Conservation (phyloP, 2,888 invertebrate species). For the Leucoma salicis region DNA sequence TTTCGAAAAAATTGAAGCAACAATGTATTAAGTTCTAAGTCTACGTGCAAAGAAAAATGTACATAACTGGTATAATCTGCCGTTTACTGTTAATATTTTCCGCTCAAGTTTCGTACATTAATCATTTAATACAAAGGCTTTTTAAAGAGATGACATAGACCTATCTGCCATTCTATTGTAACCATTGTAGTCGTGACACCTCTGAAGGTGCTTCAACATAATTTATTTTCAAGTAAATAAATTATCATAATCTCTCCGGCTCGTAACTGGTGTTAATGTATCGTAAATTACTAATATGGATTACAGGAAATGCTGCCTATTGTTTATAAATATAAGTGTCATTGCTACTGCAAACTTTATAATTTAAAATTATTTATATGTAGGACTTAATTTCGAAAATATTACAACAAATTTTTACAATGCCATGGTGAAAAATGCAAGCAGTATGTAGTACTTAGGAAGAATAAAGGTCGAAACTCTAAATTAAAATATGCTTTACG, state of each 20-base stretch:
- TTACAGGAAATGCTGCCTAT: background rate
- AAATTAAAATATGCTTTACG: too few species aligned
- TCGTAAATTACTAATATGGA: slow-evolving; percentile 1
- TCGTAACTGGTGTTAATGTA: slow-evolving; percentile 21
- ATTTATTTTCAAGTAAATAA: slow-evolving; percentile 37
- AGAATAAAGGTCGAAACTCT: too few species aligned
- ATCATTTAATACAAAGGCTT: slow-evolving; percentile 40
- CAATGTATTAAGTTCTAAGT: too few species aligned
- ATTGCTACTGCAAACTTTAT: too few species aligned
- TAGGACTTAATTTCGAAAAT: too few species aligned
- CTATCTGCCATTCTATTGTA: slow-evolving; percentile 38
- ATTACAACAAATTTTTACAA: too few species aligned
- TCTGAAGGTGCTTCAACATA: slow-evolving; percentile 29
- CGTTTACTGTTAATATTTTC: slow-evolving; percentile 32
- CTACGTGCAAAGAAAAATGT: background rate
- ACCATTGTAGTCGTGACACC: slow-evolving; percentile 34
- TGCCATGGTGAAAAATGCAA: too few species aligned
- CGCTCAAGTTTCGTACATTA: slow-evolving; percentile 34
- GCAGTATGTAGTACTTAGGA: too few species aligned
- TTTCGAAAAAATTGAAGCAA: too few species aligned
- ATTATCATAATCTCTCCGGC: slow-evolving; percentile 37
- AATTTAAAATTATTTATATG: too few species aligned
- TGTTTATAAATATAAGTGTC: too few species aligned
- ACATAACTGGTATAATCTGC: slow-evolving; percentile 19
- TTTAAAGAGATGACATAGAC: slow-evolving; percentile 43